Conservation (phyloP, 64 coral and sea anemone genomes). For the Montipora sp. region DNA sequence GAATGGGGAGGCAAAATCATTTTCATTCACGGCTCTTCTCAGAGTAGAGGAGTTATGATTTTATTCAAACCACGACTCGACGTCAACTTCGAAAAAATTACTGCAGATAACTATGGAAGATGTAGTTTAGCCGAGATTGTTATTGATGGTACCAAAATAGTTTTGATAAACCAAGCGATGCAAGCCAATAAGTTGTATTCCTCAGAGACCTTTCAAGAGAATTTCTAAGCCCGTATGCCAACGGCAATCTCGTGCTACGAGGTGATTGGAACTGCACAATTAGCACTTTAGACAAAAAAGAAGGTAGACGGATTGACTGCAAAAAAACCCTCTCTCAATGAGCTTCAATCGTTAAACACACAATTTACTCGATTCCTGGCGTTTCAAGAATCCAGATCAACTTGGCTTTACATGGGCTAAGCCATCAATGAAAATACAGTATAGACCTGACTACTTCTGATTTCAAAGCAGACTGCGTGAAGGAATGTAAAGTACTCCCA, state of each 20-base stretch:
- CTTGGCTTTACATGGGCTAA: constrained; percentile 22
- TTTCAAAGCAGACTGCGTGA: no score
- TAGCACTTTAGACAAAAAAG: constrained; percentile 18
- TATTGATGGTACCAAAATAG: not conserved
- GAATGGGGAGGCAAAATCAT: constrained; percentile 43
- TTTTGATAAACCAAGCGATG: constrained; percentile 51
- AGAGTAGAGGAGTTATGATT: constrained; percentile 51
- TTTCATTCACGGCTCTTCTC: constrained; percentile 52
- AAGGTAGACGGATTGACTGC: not conserved
- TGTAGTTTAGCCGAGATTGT: constrained; percentile 41
- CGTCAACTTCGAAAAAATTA: constrained; percentile 14
- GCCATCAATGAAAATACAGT: not conserved
- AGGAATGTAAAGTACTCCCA: no score
- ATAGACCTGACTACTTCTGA: not conserved
- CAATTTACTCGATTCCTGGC: constrained; percentile 13
- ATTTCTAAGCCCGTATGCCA: constrained; percentile 4
- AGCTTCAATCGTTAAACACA: constrained; percentile 16
- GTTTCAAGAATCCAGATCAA: constrained; percentile 15
- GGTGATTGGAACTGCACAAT: constrained; percentile 31
- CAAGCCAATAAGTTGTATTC: constrained; percentile 15
- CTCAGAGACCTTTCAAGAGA: constrained; percentile 15
- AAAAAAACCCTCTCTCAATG: constrained; percentile 3
- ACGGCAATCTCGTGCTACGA: not conserved
- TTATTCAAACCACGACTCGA: constrained; percentile 40
- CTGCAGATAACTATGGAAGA: constrained; percentile 23